These are phyloP conservation scores for Pecten maximus DNA, from an alignment of 2,888 invertebrate species.

Conservation along the genomic window DNA sequence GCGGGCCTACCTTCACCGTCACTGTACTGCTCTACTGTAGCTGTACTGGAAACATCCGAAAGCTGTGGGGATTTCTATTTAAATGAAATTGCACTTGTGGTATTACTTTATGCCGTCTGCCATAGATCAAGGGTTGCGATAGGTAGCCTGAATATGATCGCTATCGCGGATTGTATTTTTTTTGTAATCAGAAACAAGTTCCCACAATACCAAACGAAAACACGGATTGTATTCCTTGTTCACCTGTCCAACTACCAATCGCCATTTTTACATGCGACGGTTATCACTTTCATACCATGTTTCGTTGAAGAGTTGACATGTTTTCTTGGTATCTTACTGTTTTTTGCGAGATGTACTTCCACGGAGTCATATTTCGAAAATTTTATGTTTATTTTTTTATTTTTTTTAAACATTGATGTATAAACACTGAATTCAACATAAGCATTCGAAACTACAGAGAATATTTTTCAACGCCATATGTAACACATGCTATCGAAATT, in stretches of 20 bases:
- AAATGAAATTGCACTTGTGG: conserved; percentile 12
- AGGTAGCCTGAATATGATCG: not conserved
- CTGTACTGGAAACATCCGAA: not conserved
- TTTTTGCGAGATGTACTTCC: no score
- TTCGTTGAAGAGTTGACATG: no score
- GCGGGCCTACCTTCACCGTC: not conserved
- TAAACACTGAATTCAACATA: no score
- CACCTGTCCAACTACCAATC: not conserved
- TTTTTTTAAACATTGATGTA: no score
- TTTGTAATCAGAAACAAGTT: not conserved
- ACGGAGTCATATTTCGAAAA: no score
- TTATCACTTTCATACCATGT: no score
- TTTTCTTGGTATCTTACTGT: no score
- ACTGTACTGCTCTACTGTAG: not conserved
- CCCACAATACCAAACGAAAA: not conserved
- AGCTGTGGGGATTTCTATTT: conserved; percentile 10
- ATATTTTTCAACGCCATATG: no score
- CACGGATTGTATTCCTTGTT: not conserved
- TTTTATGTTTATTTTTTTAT: no score
- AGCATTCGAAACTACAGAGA: no score
- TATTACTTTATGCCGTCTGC: not conserved
- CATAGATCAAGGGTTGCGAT: not conserved
- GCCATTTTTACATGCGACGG: not conserved
- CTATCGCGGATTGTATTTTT: not conserved
- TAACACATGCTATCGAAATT: no score